These are phyloP conservation scores for Melanerpes aurifrons DNA, from an alignment of 2,113 vertebrate genomes.

Conservation along the genomic window DNA sequence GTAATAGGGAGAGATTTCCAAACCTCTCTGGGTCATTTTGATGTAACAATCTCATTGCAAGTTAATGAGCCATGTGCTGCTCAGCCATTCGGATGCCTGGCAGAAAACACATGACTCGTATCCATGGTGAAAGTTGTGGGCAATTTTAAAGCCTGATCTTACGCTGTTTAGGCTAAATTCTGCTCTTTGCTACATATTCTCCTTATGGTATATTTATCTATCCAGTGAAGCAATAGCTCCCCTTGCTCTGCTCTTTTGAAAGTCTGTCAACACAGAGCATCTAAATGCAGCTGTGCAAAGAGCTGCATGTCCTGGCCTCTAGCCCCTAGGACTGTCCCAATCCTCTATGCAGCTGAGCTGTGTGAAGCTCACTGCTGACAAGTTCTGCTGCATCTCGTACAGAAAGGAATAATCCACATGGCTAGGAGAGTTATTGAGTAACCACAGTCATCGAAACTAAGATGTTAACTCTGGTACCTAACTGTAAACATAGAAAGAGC, in stretches of 20 bases:
- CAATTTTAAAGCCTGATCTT: background rate
- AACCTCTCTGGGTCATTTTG: constrained; percentile 17
- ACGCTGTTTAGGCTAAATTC: background rate
- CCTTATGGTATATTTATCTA: constrained; percentile 25
- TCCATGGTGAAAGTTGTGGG: background rate
- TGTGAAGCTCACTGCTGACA: background rate
- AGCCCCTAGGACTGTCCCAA: constrained; percentile 17
- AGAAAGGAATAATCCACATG: background rate
- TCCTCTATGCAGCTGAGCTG: background rate
- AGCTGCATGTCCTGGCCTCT: constrained; percentile 11
- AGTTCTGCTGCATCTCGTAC: background rate
- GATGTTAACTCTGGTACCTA: background rate
- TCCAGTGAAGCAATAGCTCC: constrained; percentile 13
- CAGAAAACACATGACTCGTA: background rate
- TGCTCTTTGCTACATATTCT: constrained; percentile 27
- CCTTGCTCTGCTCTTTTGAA: constrained; percentile 38
- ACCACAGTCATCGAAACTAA: background rate
- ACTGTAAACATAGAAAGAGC: background rate
- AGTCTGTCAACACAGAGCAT: constrained; percentile 61
- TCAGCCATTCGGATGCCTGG: constrained; percentile 11
- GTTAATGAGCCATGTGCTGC: constrained; percentile 31
- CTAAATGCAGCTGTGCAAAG: constrained; percentile 59
- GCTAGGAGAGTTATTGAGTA: background rate
- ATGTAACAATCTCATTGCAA: constrained; percentile 18
- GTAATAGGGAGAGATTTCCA: constrained; percentile 31